Evolutionary conservation across 1,140 invertebrate species (phyloP).

Genomic region (Drosophila novamexicana): DNA sequence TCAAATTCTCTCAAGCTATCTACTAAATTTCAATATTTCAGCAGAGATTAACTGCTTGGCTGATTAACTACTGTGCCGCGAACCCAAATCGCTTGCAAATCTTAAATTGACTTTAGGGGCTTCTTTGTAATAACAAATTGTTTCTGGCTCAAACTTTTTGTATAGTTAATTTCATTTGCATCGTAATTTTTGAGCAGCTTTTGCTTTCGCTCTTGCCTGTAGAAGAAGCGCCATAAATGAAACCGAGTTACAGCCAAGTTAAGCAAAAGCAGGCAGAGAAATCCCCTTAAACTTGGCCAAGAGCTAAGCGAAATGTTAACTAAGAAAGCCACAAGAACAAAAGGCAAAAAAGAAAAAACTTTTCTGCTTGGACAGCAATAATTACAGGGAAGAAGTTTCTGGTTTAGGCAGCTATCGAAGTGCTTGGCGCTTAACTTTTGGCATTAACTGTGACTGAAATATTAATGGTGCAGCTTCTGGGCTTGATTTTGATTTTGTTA

Average conservation of each 20-base stretch:
- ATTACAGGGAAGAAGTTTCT: conserved; percentile 53
- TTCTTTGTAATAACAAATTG: conserved; percentile 9
- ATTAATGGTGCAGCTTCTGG: conserved; percentile 16
- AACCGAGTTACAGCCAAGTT: conserved; percentile 41
- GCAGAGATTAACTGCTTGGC: no score
- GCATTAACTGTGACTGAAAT: conserved; percentile 15
- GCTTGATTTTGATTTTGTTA: neutral
- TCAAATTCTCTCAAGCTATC: no score
- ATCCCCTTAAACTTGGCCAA: conserved; percentile 20
- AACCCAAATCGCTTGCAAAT: neutral
- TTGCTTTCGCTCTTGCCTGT: neutral
- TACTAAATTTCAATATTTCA: no score
- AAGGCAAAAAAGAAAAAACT: conserved; percentile 22
- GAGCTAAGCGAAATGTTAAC: conserved; percentile 34
- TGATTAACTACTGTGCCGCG: no score
- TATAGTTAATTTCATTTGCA: conserved; percentile 44
- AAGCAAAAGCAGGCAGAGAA: conserved; percentile 30
- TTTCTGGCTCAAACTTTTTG: conserved; percentile 40
- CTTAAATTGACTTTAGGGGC: neutral
- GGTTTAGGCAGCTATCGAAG: conserved; percentile 35
- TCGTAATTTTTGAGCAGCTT: conserved; percentile 57
- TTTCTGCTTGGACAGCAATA: conserved; percentile 37
- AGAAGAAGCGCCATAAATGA: conserved; percentile 51
- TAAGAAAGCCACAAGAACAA: conserved; percentile 16
- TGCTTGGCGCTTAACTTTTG: conserved; percentile 41